phyloP scores from a whole-genome alignment of 2,888 invertebrate genomes.

The Idaea straminata region DNA sequence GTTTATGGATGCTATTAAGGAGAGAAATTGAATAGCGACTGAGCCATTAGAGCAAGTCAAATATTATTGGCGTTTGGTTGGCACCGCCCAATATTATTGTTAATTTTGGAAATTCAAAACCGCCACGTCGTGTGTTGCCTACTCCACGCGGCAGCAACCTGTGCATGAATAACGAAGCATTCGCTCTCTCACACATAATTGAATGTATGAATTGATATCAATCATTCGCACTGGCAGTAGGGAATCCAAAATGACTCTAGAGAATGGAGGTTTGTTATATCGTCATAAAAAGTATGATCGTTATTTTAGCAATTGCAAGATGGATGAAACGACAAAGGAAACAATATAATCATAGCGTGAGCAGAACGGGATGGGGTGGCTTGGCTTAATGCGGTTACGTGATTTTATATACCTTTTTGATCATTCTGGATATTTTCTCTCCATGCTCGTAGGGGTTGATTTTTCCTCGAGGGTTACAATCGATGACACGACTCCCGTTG shows the following conservation, averaged over 20 bases:
- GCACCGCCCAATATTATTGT: constrained; percentile 20
- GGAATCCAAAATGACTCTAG: constrained; percentile 37
- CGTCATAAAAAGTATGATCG: constrained; percentile 9
- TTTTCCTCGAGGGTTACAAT: constrained; percentile 89
- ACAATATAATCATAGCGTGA: constrained; percentile 4
- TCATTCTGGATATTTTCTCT: constrained; percentile 89
- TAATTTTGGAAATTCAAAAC: constrained; percentile 28
- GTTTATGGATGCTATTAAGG: constrained; percentile 28
- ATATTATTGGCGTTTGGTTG: constrained; percentile 25
- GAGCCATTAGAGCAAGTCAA: constrained; percentile 24
- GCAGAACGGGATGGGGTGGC: background rate
- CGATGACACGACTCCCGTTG: constrained; percentile 84
- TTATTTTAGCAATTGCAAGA: constrained; percentile 12
- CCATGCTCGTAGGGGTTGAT: constrained; percentile 92
- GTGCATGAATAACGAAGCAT: constrained; percentile 45
- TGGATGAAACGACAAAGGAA: constrained; percentile 5
- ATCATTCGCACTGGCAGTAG: constrained; percentile 56
- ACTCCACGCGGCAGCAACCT: constrained; percentile 8
- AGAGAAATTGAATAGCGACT: constrained; percentile 29
- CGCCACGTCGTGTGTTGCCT: constrained; percentile 18
- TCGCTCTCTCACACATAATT: constrained; percentile 51
- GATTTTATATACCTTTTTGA: constrained; percentile 83
- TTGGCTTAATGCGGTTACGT: constrained; percentile 10
- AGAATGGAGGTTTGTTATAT: constrained; percentile 27
- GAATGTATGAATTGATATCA: constrained; percentile 51